Conservation (phyloP, 2,888 invertebrate species). For the Protophormia terraenovae region DNA sequence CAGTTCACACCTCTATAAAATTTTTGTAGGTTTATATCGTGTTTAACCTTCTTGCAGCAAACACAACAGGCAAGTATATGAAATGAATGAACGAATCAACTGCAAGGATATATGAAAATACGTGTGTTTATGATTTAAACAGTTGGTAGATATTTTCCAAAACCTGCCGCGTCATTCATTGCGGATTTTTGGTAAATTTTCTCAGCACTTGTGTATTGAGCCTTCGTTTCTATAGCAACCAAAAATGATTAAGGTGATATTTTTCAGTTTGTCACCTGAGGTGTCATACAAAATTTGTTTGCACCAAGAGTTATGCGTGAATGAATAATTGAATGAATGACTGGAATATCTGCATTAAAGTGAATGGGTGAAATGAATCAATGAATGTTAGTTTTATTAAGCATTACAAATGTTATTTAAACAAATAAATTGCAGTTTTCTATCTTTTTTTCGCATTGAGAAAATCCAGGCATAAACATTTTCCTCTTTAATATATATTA, state of each 20-base stretch:
- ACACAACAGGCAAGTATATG: background rate
- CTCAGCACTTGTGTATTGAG: background rate
- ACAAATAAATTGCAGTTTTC: background rate
- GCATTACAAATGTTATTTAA: constrained; percentile 47
- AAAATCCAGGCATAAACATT: constrained; percentile 5
- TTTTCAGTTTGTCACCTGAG: constrained; percentile 57
- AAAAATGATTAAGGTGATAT: constrained; percentile 18
- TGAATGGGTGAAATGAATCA: background rate
- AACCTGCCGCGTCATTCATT: constrained; percentile 57
- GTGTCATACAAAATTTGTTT: constrained; percentile 50
- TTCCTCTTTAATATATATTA: background rate
- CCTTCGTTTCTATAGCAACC: background rate
- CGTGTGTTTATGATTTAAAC: background rate
- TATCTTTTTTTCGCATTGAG: constrained; percentile 25
- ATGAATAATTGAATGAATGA: background rate
- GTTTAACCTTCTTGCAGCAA: background rate
- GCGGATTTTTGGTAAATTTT: constrained; percentile 28
- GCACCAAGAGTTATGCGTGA: background rate
- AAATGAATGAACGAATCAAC: background rate
- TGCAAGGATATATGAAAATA: background rate
- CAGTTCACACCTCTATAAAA: constrained; percentile 57
- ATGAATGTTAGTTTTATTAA: constrained; percentile 22
- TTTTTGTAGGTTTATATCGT: background rate
- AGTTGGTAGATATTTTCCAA: background rate
- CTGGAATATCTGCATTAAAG: background rate